Base-by-base conservation (phyloP, 2,113 vertebrate species). In the Diadophis punctatus region DNA sequence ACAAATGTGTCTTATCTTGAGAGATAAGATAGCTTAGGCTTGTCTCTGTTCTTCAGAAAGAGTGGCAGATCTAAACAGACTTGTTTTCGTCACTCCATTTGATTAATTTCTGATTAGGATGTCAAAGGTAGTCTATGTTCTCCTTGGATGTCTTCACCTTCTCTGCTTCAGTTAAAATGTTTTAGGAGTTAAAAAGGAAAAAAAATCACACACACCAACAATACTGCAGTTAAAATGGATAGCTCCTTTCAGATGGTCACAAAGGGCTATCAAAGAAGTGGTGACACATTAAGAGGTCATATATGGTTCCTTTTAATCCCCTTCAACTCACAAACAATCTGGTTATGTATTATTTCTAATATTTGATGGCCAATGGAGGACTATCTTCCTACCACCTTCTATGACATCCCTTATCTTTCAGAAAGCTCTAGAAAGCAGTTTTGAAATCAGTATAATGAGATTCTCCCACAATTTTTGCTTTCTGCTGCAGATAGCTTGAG, bases 71-170 rank as follows among this genome's bases (percentile, higher is more conserved):
- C 90, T 89, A 84, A 91, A 91, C 34, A 91, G 93, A 60, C 90
- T 93, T 27, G 74, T 51, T 87, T 90, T 87, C 60, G 39, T 93
- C 49, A 87, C 14, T 34, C 25, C 34, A 89, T 86, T 89, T 91
- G 93, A 93, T 89, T 91, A 85, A 86, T 89, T 93, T 91, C 74
- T 46, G 52, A 91, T 93, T 52, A 86, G 74, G 90, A 91, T 91
- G 68, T 88, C 74, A 91, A 89, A 91, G 63, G 53, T 63, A 89
- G 86, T n/a, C 34, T 86, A 48, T 55, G 43, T 85, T 23, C 25
- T 34, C 48, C 48, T 8, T 60, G 34, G 53, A 88, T 60, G 51
- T 84, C 86, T 43, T 85, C 34, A 25, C 39, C 5, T 34, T 85
- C 63, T 51, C 23, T 46, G 53, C 25, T 68, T 89, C 63, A 49